A percentile compares a stretch with the other conserved stretches of the same genome.
These are phyloP conservation scores for Julus scandinavius DNA, from an alignment of 2,888 invertebrate species.

Conservation along the genomic window DNA sequence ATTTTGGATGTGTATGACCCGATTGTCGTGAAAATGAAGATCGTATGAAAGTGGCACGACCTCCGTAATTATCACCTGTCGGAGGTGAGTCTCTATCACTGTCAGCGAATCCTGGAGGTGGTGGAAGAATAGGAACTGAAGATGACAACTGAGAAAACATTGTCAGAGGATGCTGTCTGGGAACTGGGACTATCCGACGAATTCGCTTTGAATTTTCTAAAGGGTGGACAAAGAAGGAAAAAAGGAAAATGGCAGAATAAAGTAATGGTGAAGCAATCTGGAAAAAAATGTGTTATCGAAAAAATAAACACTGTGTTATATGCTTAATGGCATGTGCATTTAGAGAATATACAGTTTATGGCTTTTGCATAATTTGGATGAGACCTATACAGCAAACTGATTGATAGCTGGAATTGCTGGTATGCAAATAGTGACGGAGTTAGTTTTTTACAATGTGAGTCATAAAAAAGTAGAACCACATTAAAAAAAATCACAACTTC, in stretches of 20 bases:
- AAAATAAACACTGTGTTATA: neutral
- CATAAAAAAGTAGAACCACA: no score
- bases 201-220: slow-evolving; percentile 51
- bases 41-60: neutral
- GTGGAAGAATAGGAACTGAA: slow-evolving; percentile 55
- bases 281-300: slow-evolving; percentile 36
- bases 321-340: neutral
- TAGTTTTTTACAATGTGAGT: no score
- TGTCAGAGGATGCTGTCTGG: slow-evolving; percentile 48
- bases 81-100: slow-evolving; percentile 52
- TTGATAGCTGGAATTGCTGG: neutral
- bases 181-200: slow-evolving; percentile 46
- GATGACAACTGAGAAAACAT: slow-evolving; percentile 50
- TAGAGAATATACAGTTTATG: neutral
- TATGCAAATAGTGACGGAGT: neutral
- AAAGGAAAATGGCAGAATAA: slow-evolving; percentile 30
- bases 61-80: neutral
- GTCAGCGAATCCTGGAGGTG: slow-evolving; percentile 55
- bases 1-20: slow-evolving; percentile 36
- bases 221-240: neutral
- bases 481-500: no score
- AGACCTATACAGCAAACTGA: neutral
- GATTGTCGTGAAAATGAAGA: slow-evolving; percentile 7
- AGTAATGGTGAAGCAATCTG: neutral
- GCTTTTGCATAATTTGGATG: neutral